A percentile compares a stretch with the other conserved stretches of the same genome.
phyloP scores from a whole-genome alignment of 2,113 vertebrate species.

The Agelaius phoeniceus region DNA sequence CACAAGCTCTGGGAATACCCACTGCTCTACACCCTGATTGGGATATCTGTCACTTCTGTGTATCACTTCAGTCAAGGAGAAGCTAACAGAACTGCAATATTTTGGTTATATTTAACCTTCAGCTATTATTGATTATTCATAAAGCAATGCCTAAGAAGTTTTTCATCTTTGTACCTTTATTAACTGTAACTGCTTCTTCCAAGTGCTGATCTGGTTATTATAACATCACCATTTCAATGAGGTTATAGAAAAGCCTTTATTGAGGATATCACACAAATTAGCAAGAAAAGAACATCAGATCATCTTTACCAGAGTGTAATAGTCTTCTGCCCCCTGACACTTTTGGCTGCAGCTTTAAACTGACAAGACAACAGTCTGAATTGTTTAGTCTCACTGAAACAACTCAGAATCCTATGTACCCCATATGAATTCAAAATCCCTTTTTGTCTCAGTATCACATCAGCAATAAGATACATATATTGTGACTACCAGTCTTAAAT shows the following conservation, averaged over 20 bases:
- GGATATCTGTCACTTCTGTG: neutral
- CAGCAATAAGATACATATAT: neutral
- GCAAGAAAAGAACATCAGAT: neutral
- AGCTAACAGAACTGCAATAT: neutral
- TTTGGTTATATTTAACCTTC: neutral
- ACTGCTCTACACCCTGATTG: neutral
- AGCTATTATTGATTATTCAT: conserved; percentile 9
- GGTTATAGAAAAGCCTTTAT: neutral
- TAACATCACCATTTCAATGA: neutral
- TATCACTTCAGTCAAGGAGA: neutral
- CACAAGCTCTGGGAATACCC: neutral
- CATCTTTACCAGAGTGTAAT: neutral
- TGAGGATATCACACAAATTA: neutral
- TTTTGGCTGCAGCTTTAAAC: neutral
- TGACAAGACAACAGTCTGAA: neutral
- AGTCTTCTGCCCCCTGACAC: neutral
- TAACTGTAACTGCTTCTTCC: neutral
- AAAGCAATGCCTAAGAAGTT: neutral
- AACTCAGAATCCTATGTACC: neutral
- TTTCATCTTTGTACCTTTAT: neutral
- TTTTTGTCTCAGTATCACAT: neutral
- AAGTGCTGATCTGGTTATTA: neutral
- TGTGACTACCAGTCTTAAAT: neutral
- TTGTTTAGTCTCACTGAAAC: neutral
- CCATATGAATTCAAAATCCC: neutral